Conservation (phyloP, 2,797 vertebrate species). For the Dipus sagitta region DNA sequence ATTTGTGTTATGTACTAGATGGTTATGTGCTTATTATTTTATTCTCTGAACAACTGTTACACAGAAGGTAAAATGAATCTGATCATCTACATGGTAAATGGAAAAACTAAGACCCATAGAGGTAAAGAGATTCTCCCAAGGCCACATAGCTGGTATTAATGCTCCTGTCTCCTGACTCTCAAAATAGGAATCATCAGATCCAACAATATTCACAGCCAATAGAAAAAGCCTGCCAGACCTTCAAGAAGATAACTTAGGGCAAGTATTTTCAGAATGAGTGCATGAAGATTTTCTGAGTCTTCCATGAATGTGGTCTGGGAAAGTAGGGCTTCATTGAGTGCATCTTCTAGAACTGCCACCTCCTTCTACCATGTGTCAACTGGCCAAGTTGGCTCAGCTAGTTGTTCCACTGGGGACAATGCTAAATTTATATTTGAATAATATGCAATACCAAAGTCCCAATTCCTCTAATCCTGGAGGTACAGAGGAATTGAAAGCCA, state of each 20-base stretch:
- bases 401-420: background rate
- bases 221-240: constrained; percentile 9
- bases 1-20: constrained; percentile 42
- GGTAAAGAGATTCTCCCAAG: constrained; percentile 36
- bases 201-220: constrained; percentile 5
- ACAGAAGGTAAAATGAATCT: constrained; percentile 11
- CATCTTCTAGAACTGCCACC: background rate
- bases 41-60: constrained; percentile 8
- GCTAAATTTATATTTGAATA: constrained; percentile 14
- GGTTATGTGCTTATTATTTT: constrained; percentile 31
- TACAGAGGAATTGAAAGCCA: background rate
- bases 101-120: constrained; percentile 26
- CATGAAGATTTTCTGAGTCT: background rate
- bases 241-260: background rate
- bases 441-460: constrained; percentile 19
- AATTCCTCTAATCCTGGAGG: constrained; percentile 40
- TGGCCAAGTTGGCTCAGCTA: background rate
- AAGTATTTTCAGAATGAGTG: background rate
- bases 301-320: background rate
- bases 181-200: background rate
- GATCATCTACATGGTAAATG: constrained; percentile 1
- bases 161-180: background rate
- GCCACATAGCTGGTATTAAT: background rate
- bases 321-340: background rate
- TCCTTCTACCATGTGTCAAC: background rate